phyloP scores from a whole-genome alignment of 2,888 invertebrate species.

The Chrysodeixis includens region DNA sequence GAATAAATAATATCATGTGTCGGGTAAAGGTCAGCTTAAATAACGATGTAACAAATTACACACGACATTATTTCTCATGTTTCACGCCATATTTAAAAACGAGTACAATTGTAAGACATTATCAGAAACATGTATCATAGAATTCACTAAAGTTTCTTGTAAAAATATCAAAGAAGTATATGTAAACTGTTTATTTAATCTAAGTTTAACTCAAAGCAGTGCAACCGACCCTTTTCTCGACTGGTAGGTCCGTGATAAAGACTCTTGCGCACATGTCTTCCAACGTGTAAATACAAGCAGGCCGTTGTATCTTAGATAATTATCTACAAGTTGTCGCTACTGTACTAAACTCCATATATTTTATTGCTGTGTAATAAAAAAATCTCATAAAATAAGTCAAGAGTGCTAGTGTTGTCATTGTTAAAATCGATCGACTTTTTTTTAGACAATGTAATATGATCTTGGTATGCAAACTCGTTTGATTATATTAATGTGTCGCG shows the following conservation, averaged over 20 bases:
- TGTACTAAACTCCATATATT: constrained; percentile 32
- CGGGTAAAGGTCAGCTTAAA: not conserved
- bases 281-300: constrained; percentile 60
- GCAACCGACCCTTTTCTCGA: constrained; percentile 25
- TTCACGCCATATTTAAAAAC: not conserved
- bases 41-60: constrained; percentile 1
- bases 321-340: constrained; percentile 57
- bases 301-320: constrained; percentile 56
- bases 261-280: constrained; percentile 64
- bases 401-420: constrained; percentile 5
- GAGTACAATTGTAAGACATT: not conserved
- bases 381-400: constrained; percentile 24
- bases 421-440: constrained; percentile 9
- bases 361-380: constrained; percentile 46
- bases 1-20: constrained; percentile 1
- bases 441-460: not conserved
- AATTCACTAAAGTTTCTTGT: not conserved
- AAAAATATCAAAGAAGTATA: not conserved
- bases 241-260: constrained; percentile 63
- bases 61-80: constrained; percentile 1
- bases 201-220: constrained; percentile 47
- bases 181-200: constrained; percentile 34
- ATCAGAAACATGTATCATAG: not conserved
- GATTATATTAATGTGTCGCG: not conserved
- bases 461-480: not conserved